Percentiles rank a stretch among this genome's conserved stretches.
Conservation (phyloP, 2,888 invertebrate genomes). For the Patella ulyssiponensis region DNA sequence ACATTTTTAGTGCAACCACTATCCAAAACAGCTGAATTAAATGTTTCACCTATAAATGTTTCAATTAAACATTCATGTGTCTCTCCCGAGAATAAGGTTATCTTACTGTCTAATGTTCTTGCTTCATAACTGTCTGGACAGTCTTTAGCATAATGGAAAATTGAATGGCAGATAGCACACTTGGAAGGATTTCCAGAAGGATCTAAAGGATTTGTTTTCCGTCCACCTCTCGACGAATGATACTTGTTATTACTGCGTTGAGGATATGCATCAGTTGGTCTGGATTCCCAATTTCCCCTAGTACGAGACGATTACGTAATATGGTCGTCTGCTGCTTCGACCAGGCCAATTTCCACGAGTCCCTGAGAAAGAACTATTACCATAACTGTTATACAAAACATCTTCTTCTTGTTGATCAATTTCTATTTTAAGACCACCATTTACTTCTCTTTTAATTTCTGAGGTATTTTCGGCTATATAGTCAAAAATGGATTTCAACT, state of each 20-base stretch:
- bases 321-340: neutral
- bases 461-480: neutral
- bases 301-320: no score
- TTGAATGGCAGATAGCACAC: no score
- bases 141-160: no score
- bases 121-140: neutral
- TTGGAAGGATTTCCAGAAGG: no score
- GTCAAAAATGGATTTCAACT: neutral
- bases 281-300: no score
- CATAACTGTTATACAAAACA: neutral
- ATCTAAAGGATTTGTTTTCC: no score
- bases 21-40: neutral
- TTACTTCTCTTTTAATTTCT: neutral
- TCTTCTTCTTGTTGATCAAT: neutral
- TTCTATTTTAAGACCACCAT: constrained; percentile 5
- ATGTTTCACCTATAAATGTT: neutral
- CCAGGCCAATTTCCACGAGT: neutral
- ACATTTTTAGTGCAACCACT: constrained; percentile 2
- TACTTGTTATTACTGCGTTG: neutral
- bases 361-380: neutral
- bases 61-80: neutral
- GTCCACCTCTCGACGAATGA: no score
- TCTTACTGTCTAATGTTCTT: neutral
- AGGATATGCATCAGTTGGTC: neutral
- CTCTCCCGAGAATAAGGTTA: neutral